Percentiles rank a stretch among this genome's conserved stretches.
phyloP scores from a whole-genome alignment of 1,140 invertebrate genomes.

The Ridgeia piscesae region DNA sequence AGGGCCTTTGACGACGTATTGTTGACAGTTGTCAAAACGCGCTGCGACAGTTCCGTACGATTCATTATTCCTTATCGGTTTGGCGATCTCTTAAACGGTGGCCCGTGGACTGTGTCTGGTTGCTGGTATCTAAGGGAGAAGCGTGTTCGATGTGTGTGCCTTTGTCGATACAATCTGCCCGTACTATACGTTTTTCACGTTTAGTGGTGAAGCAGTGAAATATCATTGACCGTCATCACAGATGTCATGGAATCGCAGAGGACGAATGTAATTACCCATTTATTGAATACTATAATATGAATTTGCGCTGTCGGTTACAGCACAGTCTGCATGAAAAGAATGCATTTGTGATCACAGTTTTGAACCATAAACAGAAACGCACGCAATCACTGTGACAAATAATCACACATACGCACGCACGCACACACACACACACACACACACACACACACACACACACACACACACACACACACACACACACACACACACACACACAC shows the following conservation, averaged over 20 bases:
- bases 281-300: neutral
- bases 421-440: too few species aligned
- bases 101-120: neutral
- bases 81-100: neutral
- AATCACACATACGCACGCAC: too few species aligned
- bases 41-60: neutral
- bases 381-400: too few species aligned
- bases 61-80: neutral
- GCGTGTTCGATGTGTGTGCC: neutral
- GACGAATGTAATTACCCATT: neutral
- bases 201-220: neutral
- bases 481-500: too few species aligned
- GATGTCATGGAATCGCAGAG: neutral
- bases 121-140: neutral
- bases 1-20: neutral
- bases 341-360: too few species aligned
- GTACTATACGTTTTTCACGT: neutral
- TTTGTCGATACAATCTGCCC: neutral
- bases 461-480: too few species aligned
- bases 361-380: too few species aligned
- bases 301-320: neutral
- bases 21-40: neutral
- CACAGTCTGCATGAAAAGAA: too few species aligned
- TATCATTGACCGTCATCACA: neutral
- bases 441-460: too few species aligned